Base-by-base conservation (phyloP, 2,797 vertebrate species). In the Aeoliscus strigatus region DNA sequence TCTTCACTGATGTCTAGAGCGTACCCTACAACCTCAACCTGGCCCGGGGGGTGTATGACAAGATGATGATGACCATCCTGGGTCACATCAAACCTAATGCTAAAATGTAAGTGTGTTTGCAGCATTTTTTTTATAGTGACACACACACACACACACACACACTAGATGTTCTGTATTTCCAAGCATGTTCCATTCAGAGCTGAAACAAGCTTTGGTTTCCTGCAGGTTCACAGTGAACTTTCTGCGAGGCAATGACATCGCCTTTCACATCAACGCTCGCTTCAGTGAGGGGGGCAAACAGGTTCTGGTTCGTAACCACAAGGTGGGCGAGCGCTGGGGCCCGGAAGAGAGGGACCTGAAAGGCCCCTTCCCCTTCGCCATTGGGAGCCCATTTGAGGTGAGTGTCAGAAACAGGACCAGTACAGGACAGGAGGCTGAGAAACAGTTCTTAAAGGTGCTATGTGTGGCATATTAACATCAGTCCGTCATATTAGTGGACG, bases 211-310 rank as follows among this genome's bases (percentile, higher is more conserved):
- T 29, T 16, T 39, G 28, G 2, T 64, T 28, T 32, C 32, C 27
- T 11, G 2, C 54, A 90, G 89, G 86, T 89, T 90, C 70, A 90
- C 88, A 0, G 67, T 90, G 27, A 88, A 90, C 72, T 89, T 90
- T 28, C 78, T 88, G 45, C 83, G 78, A 51, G 89, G 88, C 27
- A 87, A 84, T 9, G 87, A 90, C 68, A 89, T 90, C 6, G 86
- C 85, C 25, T 77, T 90, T 29, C 89, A 90, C 62, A 81, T 90
- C 62, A 90, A 90, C 78, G 83, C 88, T 2, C 88, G 89, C 37
- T 90, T 90, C 76, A 78, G 7, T 1, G 89, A 90, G 11, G 75
- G 57, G 0, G 85, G 83, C 2, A 89, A 86, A 32, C 85, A 83
- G 53, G 79, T 73, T 34, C 3, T 90, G 34, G 84, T 90, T 39